These are phyloP conservation scores for Elymnias hypermnestra DNA, from an alignment of 1,140 invertebrate genomes.

Conservation along the genomic window DNA sequence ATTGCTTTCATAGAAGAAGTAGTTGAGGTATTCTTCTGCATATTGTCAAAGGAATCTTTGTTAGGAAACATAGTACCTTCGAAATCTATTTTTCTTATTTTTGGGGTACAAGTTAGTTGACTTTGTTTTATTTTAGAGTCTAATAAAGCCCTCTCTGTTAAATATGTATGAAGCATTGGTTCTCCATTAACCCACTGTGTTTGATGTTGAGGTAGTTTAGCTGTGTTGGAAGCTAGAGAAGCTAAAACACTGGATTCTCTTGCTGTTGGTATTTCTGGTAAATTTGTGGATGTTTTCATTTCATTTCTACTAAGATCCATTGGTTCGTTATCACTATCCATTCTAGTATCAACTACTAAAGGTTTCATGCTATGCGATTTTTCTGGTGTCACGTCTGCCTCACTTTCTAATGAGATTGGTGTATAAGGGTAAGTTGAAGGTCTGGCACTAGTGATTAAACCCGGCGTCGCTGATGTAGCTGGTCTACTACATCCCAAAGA, in stretches of 20 bases:
- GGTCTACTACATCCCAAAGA: conserved; percentile 79
- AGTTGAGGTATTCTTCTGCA: conserved; percentile 10
- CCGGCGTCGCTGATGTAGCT: conserved; percentile 68
- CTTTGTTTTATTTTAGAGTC: conserved; percentile 86
- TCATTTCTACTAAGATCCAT: conserved; percentile 78
- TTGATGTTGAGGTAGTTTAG: conserved; percentile 76
- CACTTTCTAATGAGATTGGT: conserved; percentile 52
- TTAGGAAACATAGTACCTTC: conserved; percentile 40
- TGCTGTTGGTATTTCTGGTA: conserved; percentile 78
- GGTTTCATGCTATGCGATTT: conserved; percentile 32
- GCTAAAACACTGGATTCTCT: conserved; percentile 80
- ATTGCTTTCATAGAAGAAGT: conserved; percentile 7
- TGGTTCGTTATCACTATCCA: conserved; percentile 69
- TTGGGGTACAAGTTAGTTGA: conserved; percentile 60
- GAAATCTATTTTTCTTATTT: conserved; percentile 53
- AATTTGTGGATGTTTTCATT: conserved; percentile 37
- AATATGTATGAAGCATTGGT: conserved; percentile 84
- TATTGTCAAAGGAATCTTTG: conserved; percentile 20
- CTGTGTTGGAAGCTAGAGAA: conserved; percentile 80
- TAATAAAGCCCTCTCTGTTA: conserved; percentile 85
- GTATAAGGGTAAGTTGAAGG: conserved; percentile 81
- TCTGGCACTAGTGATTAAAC: conserved; percentile 75
- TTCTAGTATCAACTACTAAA: conserved; percentile 33
- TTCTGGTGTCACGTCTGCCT: conserved; percentile 43
- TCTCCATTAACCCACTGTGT: conserved; percentile 77